Percentiles rank a stretch among this genome's conserved stretches.
phyloP scores from a whole-genome alignment of 1,140 invertebrate species.

The Nilaparvata lugens region DNA sequence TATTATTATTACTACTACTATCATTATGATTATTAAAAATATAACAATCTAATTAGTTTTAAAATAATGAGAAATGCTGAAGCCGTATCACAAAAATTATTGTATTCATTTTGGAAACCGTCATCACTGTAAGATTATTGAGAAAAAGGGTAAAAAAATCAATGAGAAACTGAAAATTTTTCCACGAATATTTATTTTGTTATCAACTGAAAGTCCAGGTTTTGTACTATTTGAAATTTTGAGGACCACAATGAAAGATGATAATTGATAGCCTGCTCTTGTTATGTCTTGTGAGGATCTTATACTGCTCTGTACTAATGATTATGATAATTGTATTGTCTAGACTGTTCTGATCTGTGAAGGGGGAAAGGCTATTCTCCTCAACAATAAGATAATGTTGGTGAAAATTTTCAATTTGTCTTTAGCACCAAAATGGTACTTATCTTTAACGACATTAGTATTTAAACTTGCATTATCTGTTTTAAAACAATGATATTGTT shows the following conservation, averaged over 20 bases:
- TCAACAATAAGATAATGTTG: background rate
- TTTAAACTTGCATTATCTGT: background rate
- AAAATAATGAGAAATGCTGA: background rate
- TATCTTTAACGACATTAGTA: background rate
- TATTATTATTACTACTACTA: background rate
- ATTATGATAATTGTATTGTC: background rate
- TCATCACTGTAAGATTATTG: background rate
- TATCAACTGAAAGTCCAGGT: background rate
- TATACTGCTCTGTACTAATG: too few species aligned
- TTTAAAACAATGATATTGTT: too few species aligned
- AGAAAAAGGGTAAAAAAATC: background rate
- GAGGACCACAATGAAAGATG: background rate
- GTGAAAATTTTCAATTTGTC: background rate
- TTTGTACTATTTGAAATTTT: conserved; percentile 6
- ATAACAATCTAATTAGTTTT: background rate
- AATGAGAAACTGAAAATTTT: background rate
- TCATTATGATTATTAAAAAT: background rate
- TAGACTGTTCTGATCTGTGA: background rate
- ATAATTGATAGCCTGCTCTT: background rate
- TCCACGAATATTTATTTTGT: conserved; percentile 3
- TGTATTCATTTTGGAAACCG: background rate
- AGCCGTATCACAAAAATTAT: background rate
- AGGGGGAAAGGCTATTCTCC: background rate
- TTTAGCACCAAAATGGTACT: background rate
- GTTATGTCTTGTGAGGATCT: background rate